Evolutionary conservation across 2,888 invertebrate genomes (phyloP).

Genomic region (Aspidapion aeneum): DNA sequence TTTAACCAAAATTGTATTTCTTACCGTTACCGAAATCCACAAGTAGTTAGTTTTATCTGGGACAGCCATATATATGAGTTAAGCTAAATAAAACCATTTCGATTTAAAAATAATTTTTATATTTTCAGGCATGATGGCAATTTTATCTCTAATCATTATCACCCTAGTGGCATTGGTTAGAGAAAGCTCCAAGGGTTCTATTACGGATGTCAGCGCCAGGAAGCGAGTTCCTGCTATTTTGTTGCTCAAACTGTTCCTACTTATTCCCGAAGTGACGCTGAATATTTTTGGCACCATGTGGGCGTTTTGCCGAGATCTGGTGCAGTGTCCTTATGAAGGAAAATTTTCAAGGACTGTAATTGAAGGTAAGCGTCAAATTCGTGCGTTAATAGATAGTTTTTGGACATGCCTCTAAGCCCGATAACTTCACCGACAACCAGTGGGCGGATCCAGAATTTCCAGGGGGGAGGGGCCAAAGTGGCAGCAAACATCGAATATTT

Average conservation of each 20-base stretch:
- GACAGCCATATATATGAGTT: too few relatives aligned
- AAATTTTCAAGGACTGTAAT: conserved; percentile 68
- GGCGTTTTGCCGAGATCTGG: conserved; percentile 65
- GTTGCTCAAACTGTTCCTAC: conserved; percentile 67
- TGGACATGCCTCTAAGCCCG: too few relatives aligned
- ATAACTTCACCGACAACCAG: too few relatives aligned
- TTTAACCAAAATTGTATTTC: too few relatives aligned
- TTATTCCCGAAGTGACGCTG: conserved; percentile 74
- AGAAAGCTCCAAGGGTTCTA: conserved; percentile 73
- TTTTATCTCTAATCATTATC: conserved; percentile 61
- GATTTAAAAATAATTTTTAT: background rate
- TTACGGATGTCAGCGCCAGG: conserved; percentile 69
- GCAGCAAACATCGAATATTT: too few relatives aligned
- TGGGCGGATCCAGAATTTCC: too few relatives aligned
- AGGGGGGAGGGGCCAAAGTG: too few relatives aligned
- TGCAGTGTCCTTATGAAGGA: conserved; percentile 64
- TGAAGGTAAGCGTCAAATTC: conserved; percentile 58
- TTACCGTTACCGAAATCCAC: too few relatives aligned
- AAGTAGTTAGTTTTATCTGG: too few relatives aligned
- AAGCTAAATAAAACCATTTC: too few relatives aligned
- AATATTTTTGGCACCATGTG: conserved; percentile 80
- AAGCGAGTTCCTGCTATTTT: conserved; percentile 68
- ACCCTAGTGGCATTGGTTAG: conserved; percentile 64
- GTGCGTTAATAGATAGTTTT: too few relatives aligned
- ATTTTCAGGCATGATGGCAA: conserved; percentile 63